phyloP scores from a whole-genome alignment of 2,797 vertebrate genomes.

The Phrynocephalus guinanensis region DNA sequence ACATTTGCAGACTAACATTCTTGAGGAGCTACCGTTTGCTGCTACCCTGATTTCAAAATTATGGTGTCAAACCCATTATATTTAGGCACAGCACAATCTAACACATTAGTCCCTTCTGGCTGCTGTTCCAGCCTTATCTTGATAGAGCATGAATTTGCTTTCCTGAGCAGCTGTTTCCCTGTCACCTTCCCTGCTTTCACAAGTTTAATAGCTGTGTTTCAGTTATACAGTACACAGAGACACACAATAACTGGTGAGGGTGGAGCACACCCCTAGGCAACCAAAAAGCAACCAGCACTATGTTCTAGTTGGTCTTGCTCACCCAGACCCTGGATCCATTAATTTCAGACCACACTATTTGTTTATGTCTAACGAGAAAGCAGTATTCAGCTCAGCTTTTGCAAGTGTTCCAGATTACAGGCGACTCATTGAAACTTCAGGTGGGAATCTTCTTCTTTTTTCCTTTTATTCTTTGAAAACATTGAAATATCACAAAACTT shows the following conservation, averaged over 20 bases:
- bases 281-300: constrained; percentile 21
- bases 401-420: constrained; percentile 7
- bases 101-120: not conserved
- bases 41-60: not conserved
- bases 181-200: not conserved
- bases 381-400: constrained; percentile 7
- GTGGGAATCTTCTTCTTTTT: constrained; percentile 65
- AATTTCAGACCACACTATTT: constrained; percentile 2
- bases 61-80: not conserved
- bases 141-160: not conserved
- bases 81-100: constrained; percentile 1
- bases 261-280: constrained; percentile 49
- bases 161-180: not conserved
- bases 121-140: constrained; percentile 10
- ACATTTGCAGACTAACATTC: not conserved
- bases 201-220: not conserved
- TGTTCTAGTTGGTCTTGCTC: too few species aligned
- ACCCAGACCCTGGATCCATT: not conserved
- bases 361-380: not conserved
- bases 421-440: constrained; percentile 1
- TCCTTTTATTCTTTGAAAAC: constrained; percentile 59
- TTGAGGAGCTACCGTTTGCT: not conserved
- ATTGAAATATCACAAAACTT: constrained; percentile 59
- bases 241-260: constrained; percentile 26
- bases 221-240: not conserved